Evolutionary conservation across 2,797 vertebrate species (phyloP), one percentile per base, ranked within the genome.

Genomic region (Phalloptychus januarius): DNA sequence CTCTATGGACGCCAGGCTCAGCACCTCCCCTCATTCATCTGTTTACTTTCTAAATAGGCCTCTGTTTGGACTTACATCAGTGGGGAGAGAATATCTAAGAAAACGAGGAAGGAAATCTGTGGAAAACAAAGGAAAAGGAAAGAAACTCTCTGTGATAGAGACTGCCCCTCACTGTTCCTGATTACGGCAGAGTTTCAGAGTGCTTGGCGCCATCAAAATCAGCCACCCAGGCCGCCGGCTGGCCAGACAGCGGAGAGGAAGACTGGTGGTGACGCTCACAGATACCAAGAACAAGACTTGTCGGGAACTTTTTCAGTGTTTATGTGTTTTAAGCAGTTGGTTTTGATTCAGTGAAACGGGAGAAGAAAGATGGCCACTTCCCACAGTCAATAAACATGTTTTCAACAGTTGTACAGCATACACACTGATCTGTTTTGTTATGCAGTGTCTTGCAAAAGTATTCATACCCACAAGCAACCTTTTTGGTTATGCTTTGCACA

Each of bases 111-210:
- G 96, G 96, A 96, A 96, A 95, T 95, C 90, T 91, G 91, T 92
- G 91, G 91, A 96, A 96, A 96, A 96, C 95, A 96, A 95, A 96
- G 95, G 95, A 95, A 96, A 93, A 81, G 95, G 95, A 96, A 96
- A 96, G 94, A 95, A 96, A 95, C 93, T 91, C 93, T 94, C 85
- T 89, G 92, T 93, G 94, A 96, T 94, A 96, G 93, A 94, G 93
- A 89, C 93, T 94, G 94, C 94, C 93, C 93, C 94, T 88, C 79
- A 84, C 92, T 93, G 92, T 95, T 96, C 95, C 95, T 96, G 95
- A 96, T 95, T 95, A 95, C 85, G 85, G 93, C 92, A 91, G 85
- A 91, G 93, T 87, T 90, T 83, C 87, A 89, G 89, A 92, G 91
- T 50, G 76, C 90, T 93, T 96, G 96, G 96, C 96, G 95, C 95